Evolutionary conservation across 2,888 invertebrate genomes (phyloP).

Genomic region (Acanthosepion lycidas): DNA sequence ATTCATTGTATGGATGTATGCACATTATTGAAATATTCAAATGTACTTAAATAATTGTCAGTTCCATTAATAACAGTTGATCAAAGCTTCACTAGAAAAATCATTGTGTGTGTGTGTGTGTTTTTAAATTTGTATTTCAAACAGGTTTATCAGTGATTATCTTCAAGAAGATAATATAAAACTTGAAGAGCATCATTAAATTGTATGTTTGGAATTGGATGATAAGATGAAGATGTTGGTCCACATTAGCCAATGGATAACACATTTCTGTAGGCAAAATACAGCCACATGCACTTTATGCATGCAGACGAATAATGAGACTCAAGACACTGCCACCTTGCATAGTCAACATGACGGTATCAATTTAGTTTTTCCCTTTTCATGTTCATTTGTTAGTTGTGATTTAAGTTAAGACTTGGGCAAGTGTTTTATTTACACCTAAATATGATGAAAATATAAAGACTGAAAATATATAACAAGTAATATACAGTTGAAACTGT

Average conservation of each 20-base stretch:
- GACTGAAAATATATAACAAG: constrained; percentile 23
- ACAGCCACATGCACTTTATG: neutral
- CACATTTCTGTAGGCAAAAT: constrained; percentile 10
- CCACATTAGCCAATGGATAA: neutral
- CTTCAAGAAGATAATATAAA: neutral
- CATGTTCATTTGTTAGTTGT: neutral
- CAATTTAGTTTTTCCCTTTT: neutral
- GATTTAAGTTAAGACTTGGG: neutral
- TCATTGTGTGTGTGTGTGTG: neutral
- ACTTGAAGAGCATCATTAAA: neutral
- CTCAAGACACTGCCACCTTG: neutral
- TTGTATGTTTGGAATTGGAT: neutral
- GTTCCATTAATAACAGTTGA: neutral
- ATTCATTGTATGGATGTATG: neutral
- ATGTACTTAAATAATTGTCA: constrained; percentile 6
- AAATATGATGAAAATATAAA: neutral
- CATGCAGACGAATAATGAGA: neutral
- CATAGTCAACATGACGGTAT: neutral
- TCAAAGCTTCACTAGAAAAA: neutral
- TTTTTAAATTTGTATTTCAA: neutral
- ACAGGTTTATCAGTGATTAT: neutral
- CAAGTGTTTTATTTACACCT: constrained; percentile 9
- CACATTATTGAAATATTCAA: neutral
- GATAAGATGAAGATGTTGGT: neutral
- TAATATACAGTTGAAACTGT: neutral